Evolutionary conservation across 1,140 invertebrate species (phyloP), one percentile per base, ranked within the genome.

Genomic region (Calliopsis andreniformis): DNA sequence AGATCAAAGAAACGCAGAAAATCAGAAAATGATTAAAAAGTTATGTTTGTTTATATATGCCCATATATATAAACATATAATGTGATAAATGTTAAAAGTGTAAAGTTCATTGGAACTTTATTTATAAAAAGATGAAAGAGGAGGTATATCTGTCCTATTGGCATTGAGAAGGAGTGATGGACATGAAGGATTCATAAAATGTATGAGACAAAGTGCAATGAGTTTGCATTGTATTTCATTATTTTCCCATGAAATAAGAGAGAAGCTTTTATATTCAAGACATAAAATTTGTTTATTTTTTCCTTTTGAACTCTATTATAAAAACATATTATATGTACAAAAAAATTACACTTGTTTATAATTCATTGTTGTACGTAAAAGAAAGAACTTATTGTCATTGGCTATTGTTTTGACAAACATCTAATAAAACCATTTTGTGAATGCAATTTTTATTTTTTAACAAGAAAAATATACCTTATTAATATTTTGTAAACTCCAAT

Each of bases 1-100:
- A 83, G 91, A 16, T 85, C 86, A 7, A 92, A 92, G 55, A 92
- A 92, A 83, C 84, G 89, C 58, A 88, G 91, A 88, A 92, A 92
- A 86, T 87, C 89, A 14, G 91, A 92, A 62, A 92, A 91, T 73
- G 91, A 92, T 75, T 91, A 86, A 58, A 42, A 12, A 18, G 4
- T 14, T 30, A 39, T 59, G 23, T 47, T 6, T 28, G 25, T 18
- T 4, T 47, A 30, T 62, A 42, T 20, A 18, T 56, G n/a, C 56
- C 20, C 12, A 5, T 59, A 8, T 61, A 3, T 72, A n/a, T 3
- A 42, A 67, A 14, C 43, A 3, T 72, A 23, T 5, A 39, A 67
- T 49, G 59, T 56, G 51, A 39, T 61, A 76, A 7, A 12, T 2
- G 43, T 63, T n/a, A n/a, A n/a, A n/a, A n/a, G n/a, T n/a, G n/a